Base-by-base conservation (phyloP, 2,797 vertebrate species). In the Urosaurus nigricauda region DNA sequence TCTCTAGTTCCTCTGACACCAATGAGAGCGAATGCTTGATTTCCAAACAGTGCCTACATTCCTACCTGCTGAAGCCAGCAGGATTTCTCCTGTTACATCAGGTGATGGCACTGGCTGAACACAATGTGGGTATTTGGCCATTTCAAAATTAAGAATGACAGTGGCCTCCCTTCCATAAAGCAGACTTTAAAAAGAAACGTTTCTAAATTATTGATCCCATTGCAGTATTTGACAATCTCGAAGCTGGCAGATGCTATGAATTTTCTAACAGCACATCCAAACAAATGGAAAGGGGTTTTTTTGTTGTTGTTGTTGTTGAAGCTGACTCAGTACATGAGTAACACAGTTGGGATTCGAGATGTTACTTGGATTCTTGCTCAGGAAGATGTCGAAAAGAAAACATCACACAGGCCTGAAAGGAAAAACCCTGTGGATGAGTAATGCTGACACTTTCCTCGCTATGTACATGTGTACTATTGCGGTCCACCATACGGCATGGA, bases 301-400 rank as follows among this genome's bases (percentile, higher is more conserved):
- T 82, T 26, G n/a, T n/a, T n/a, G n/a, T n/a, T n/a, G n/a, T 32
- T 65, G 7, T 40, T 80, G 63, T 87, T 83, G 86, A 51, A 65
- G 96, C 97, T 96, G 96, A 96, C 94, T 96, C 87, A 91, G 92
- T 60, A 96, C 93, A 93, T 94, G 95, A 91, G 95, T 96, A 97
- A 97, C 96, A 93, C 94, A 96, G 95, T 80, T 96, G 95, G 97
- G 97, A 98, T 96, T 97, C 96, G 97, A 97, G 97, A 93, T 89
- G 80, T 79, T 95, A 94, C 96, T 95, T 94, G 95, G 96, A 95
- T 93, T 93, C 83, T 96, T 97, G 94, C 96, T 97, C 94, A 87
- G 86, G 75, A 63, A 97, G 96, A 98, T 98, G 94, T 95, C 97
- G 97, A 97, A 97, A 97, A 97, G 97, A 86, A 85, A 92, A 87